Conservation (phyloP, 2,888 invertebrate genomes). For the Druceiella hillmani region DNA sequence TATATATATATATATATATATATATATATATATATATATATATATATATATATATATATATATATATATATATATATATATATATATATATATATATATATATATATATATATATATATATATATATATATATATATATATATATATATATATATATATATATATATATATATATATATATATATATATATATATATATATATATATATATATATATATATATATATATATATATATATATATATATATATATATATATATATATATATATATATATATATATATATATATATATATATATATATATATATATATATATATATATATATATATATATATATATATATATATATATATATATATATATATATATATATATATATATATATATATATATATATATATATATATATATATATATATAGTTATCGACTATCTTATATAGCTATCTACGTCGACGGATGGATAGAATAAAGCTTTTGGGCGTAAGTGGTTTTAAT, state of each 20-base stretch:
- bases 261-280: constrained; percentile 1
- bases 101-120: constrained; percentile 1
- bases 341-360: constrained; percentile 3
- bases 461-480: not conserved
- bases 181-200: constrained; percentile 1
- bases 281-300: constrained; percentile 1
- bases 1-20: constrained; percentile 1
- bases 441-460: not conserved
- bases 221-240: constrained; percentile 1
- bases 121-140: constrained; percentile 1
- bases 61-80: constrained; percentile 1
- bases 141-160: constrained; percentile 1
- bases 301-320: constrained; percentile 1
- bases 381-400: constrained; percentile 7
- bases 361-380: constrained; percentile 4
- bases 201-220: constrained; percentile 1
- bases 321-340: constrained; percentile 2
- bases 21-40: constrained; percentile 1
- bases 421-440: not conserved
- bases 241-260: constrained; percentile 1
- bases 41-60: constrained; percentile 1
- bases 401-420: constrained; percentile 3
- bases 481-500: not conserved
- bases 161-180: constrained; percentile 1
- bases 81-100: constrained; percentile 1